Evolutionary conservation across 2,888 invertebrate genomes (phyloP), one percentile per base, ranked within the genome.

Genomic region (Microplitis deprimator): DNA sequence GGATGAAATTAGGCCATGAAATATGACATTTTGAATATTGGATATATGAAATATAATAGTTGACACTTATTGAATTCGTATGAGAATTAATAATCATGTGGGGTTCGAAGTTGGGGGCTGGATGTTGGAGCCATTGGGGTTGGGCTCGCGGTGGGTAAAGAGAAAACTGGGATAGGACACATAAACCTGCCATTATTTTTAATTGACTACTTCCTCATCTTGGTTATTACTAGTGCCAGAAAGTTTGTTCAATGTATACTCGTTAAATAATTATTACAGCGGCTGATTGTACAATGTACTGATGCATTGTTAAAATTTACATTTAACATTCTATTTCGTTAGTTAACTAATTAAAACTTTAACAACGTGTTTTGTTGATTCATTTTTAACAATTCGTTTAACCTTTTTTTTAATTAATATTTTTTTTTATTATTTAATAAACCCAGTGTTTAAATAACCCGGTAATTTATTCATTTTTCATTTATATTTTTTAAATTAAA

Each of bases 101-200:
- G 62, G 75, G 67, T 39, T 69, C 75, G 68, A 50, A 13, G 50
- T 8, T 13, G 50, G 50, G 50, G 13, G 50, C 10, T 13, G 50
- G 50, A 13, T 50, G 50, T 4, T 50, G 10, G 50, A 50, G 50
- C 8, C 10, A 13, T 50, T 50, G 1, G 13, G 50, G 50, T 8
- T 50, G 50, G 50, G 29, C 29, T 29, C 29, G 4, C 29, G 29
- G 29, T 29, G 29, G 29, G 29, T 29, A 29, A 29, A 29, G 29
- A 29, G 29, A 29, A 29, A 29, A 29, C 29, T 29, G 29, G 50
- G 50, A 13, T 13, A 13, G 50, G 13, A 50, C 13, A 50, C 13
- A 50, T 50, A 73, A 81, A 72, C 70, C 80, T 81, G 79, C 80
- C 79, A 80, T 82, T 59, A 50, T 71, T 71, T 71, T 71, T 29